Evolutionary conservation across 2,797 vertebrate species (phyloP), one percentile per base, ranked within the genome.

Genomic region (Pempheris klunzingeri): DNA sequence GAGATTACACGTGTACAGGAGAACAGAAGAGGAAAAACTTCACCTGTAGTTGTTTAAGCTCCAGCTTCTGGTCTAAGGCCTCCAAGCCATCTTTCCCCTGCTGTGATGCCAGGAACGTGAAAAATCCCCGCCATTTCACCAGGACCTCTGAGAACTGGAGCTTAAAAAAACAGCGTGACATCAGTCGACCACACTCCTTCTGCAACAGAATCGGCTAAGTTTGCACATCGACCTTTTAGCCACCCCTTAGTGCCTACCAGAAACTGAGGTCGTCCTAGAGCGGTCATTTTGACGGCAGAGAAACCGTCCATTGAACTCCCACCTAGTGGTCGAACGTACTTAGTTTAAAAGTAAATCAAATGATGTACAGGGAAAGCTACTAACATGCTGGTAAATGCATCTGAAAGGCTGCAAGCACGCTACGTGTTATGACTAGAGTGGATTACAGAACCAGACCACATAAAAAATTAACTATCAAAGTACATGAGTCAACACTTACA

Each of bases 261-360:
- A 93, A 98, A 97, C 91, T 97, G 96, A 22, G 97, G 97, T 77
- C 96, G 94, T 75, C 96, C 97, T 65, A 98, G 79, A 0, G 97
- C 97, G 0, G 97, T 98, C 90, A 98, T 94, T 89, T 99, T 99
- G 88, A 99, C 95, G 85, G 97, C 98, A 0, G 95, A 93, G 87
- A 99, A 99, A 26, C 96, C 95, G 0, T 97, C 95, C 32, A 95
- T 89, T 0, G 96, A 95, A 87, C 94, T 95, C 63, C 94, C 92
- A 82, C 96, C 98, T 98, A 72, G 7, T 64, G 28, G 34, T 30
- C 7, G 14, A 26, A 77, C 22, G 77, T 6, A 43, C 1, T 38
- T n/a, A 10, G 22, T 38, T 38, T 47, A 38, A 50, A 70, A 57
- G 77, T 36, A 24, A 77, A 58, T 68, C 5, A 68, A 64, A 41